These are phyloP conservation scores for Ardeotis arabs DNA, from an alignment of 2,113 vertebrate genomes.

Conservation along the genomic window DNA sequence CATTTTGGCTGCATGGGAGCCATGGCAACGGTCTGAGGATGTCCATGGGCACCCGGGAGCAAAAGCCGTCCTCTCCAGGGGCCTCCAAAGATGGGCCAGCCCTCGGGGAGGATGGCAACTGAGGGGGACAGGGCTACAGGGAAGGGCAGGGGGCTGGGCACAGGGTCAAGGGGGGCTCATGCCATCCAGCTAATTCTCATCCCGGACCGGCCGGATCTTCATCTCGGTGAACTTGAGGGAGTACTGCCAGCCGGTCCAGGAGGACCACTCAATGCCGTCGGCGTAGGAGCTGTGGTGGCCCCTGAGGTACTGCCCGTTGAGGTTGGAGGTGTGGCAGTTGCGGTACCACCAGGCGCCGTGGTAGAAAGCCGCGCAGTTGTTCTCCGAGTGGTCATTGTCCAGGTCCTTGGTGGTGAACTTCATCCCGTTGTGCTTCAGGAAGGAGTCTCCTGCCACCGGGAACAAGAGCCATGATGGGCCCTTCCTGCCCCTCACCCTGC, in stretches of 20 bases:
- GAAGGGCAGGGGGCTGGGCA: neutral
- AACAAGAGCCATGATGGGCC: neutral
- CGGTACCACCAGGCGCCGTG: slow-evolving; percentile 99
- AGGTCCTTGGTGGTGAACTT: slow-evolving; percentile 97
- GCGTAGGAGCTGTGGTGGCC: slow-evolving; percentile 96
- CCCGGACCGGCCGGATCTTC: slow-evolving; percentile 91
- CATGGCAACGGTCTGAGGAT: neutral
- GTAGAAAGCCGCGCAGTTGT: slow-evolving; percentile 98
- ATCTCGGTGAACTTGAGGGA: slow-evolving; percentile 98
- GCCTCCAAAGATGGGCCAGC: neutral
- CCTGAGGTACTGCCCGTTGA: slow-evolving; percentile 94
- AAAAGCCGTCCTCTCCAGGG: neutral
- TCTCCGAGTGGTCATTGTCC: slow-evolving; percentile 96
- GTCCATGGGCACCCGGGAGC: neutral
- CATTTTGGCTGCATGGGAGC: neutral
- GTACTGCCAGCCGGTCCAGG: slow-evolving; percentile 98
- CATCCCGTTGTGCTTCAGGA: slow-evolving; percentile 96
- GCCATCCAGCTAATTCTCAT: slow-evolving; percentile 82
- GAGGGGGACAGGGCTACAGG: neutral
- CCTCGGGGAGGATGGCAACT: neutral
- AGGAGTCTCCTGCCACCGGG: slow-evolving; percentile 83
- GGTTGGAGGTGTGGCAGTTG: slow-evolving; percentile 98
- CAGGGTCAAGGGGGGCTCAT: accelerated
- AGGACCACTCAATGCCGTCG: slow-evolving; percentile 96
- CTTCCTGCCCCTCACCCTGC: neutral